Conservation (phyloP, 2,888 invertebrate genomes). For the Trissonchulus sp. region DNA sequence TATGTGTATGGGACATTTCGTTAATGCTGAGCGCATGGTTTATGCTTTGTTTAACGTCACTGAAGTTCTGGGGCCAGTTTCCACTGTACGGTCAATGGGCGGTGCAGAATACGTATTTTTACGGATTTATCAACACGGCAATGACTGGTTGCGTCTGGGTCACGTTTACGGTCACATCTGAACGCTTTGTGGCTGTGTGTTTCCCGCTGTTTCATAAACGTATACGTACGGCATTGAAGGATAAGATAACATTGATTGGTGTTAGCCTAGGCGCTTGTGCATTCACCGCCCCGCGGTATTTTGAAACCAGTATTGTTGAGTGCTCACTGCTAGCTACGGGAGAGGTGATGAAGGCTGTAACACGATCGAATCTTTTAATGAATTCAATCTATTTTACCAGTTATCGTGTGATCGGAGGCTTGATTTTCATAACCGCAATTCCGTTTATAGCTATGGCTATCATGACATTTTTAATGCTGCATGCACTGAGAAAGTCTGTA, state of each 20-base stretch:
- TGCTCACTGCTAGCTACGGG: too few relatives aligned
- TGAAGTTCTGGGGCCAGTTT: too few relatives aligned
- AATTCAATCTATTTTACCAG: slow-evolving; percentile 12
- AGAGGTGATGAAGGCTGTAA: too few relatives aligned
- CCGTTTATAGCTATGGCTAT: slow-evolving; percentile 1
- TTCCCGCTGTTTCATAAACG: not conserved
- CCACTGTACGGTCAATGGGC: too few relatives aligned
- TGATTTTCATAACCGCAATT: slow-evolving; percentile 13
- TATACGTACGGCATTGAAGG: not conserved
- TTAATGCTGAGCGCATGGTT: too few relatives aligned
- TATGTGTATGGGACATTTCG: too few relatives aligned
- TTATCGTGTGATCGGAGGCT: slow-evolving; percentile 17
- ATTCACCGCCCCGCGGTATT: slow-evolving; percentile 13
- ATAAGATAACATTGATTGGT: not conserved
- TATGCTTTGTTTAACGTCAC: too few relatives aligned
- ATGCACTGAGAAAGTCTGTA: too few relatives aligned
- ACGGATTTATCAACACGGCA: slow-evolving; percentile 19
- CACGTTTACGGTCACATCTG: slow-evolving; percentile 10
- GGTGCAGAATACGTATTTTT: slow-evolving; percentile 1
- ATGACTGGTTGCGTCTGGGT: slow-evolving; percentile 21
- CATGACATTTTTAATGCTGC: not conserved
- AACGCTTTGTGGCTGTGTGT: slow-evolving; percentile 19
- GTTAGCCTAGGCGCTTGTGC: not conserved
- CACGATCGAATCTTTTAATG: too few relatives aligned
- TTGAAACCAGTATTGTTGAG: not conserved